Evolutionary conservation across 2,797 vertebrate genomes (phyloP), one percentile per base, ranked within the genome.

Genomic region (Acipenser transmontanus): DNA sequence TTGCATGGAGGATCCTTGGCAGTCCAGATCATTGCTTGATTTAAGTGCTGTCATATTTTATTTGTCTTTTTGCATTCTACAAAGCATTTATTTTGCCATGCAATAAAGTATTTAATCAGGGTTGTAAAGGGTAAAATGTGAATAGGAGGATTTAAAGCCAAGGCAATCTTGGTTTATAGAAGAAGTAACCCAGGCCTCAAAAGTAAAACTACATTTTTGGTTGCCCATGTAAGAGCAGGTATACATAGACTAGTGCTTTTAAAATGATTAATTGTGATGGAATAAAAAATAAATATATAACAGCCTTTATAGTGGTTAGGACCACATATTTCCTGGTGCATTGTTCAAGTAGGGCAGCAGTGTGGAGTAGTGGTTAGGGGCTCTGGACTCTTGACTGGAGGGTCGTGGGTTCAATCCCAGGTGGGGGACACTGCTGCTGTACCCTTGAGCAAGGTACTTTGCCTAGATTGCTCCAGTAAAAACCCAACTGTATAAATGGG

Each of bases 121-220:
- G 11, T 0, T 0, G 4, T 0, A 6, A 9, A 57, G 13, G 62
- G 54, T 66, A 6, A 51, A 8, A 62, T 17, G 56, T 8, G 63
- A 66, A 62, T n/a, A 11, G 50, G 61, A 63, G 61, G 14, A 0
- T 11, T 4, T 57, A 64, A n/a, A 66, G 65, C 0, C 0, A 9
- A 1, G 8, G 14, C 49, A 10, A 0, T 14, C 0, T n/a, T 48
- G 1, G 0, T 0, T 8, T 2, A 11, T 63, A n/a, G 51, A 50
- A 6, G 50, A 66, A 11, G 51, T 48, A 67, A 13, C 0, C 1
- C 8, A 48, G 0, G 7, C 20, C 49, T 20, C 8, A 56, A 61
- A 68, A 51, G 1, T 61, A 12, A 34, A 8, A 17, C 54, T 5
- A 6, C 2, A 4, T 34, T 34, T 34, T 34, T 34, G 34, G 34